Base-by-base conservation (phyloP, 2,888 invertebrate species). In the Drosophila phalerata region DNA sequence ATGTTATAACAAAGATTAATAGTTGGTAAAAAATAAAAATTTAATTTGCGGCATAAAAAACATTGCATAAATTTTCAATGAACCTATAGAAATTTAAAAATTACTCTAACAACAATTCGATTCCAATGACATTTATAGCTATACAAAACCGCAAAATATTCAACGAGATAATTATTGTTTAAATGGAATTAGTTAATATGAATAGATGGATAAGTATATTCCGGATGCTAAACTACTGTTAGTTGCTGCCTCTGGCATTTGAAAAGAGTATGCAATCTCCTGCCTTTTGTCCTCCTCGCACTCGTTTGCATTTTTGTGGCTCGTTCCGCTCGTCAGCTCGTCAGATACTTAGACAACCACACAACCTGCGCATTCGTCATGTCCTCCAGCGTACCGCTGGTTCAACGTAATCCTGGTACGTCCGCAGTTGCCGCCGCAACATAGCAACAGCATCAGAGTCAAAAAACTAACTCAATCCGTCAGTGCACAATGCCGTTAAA, bases 381-480 rank as follows among this genome's bases (percentile, higher is more conserved):
- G 17, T 15, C 22, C 3, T 32, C 17, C 22, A 37, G 34, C 48
- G 17, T 15, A 9, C 45, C 19, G 22, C 34, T 42, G 30, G 15
- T 28, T 25, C 34, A 32, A 17, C 43, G 34, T 45, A 52, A 63
- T 47, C 61, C 38, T 17, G 34, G 32, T 49, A 19, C 42, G 61
- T 55, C 15, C 51, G 15, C 51, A 25, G 37, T 22, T 34, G n/a
- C 17, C 25, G 49, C 51, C 13, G 37, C 60, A 60, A 22, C 69
- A 30, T 60, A 19, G 60, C 34, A 61, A 49, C 57, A 42, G 45
- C 48, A 52, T 25, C 57, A 22, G 49, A 40, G 40, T 28, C 64
- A 64, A 70, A 76, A 78, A 76, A 76, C 79, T 76, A 76, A 73
- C 73, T 73, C 67, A 79, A 76, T 76, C 62, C 70, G 62, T 85